A percentile compares a stretch with the other conserved stretches of the same genome.
These are phyloP conservation scores for Psettodes erumei DNA, from an alignment of 2,113 vertebrate species.

Conservation along the genomic window DNA sequence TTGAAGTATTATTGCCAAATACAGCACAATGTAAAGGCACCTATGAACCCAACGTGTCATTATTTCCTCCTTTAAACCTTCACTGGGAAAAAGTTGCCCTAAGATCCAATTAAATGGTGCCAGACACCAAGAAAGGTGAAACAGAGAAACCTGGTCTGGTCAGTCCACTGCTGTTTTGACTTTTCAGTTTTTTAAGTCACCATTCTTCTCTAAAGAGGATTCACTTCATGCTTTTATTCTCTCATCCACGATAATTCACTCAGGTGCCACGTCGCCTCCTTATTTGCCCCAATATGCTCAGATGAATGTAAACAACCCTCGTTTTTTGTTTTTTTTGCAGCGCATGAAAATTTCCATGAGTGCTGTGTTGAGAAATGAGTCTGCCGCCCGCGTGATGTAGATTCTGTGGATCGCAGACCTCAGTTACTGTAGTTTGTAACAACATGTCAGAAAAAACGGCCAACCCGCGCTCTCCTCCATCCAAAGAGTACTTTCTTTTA, in stretches of 20 bases:
- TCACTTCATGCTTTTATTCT: slow-evolving; percentile 55
- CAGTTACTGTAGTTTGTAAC: slow-evolving; percentile 66
- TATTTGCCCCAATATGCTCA: slow-evolving; percentile 57
- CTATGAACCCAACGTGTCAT: slow-evolving; percentile 61
- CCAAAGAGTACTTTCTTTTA: slow-evolving; percentile 29
- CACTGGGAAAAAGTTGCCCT: slow-evolving; percentile 72
- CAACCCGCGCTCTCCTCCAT: slow-evolving; percentile 42
- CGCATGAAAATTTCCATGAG: slow-evolving; percentile 75
- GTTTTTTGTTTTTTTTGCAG: slow-evolving; percentile 58
- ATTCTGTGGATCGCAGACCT: slow-evolving; percentile 60
- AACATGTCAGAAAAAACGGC: slow-evolving; percentile 58
- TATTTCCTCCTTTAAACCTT: slow-evolving; percentile 71
- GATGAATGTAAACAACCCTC: slow-evolving; percentile 74
- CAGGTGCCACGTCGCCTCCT: slow-evolving; percentile 69
- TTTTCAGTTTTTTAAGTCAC: slow-evolving; percentile 40
- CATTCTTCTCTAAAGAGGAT: slow-evolving; percentile 35
- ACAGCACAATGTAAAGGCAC: slow-evolving; percentile 49
- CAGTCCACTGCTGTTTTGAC: no score
- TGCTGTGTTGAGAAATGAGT: slow-evolving; percentile 60
- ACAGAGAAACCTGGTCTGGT: slow-evolving; percentile 56
- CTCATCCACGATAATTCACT: slow-evolving; percentile 59
- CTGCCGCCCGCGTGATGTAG: slow-evolving; percentile 54
- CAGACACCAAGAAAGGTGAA: slow-evolving; percentile 71
- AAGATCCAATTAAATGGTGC: slow-evolving; percentile 78
- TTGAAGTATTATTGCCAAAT: slow-evolving; percentile 41